Conservation (phyloP, 1,140 invertebrate genomes). For the Lamellibrachia luymesi region DNA sequence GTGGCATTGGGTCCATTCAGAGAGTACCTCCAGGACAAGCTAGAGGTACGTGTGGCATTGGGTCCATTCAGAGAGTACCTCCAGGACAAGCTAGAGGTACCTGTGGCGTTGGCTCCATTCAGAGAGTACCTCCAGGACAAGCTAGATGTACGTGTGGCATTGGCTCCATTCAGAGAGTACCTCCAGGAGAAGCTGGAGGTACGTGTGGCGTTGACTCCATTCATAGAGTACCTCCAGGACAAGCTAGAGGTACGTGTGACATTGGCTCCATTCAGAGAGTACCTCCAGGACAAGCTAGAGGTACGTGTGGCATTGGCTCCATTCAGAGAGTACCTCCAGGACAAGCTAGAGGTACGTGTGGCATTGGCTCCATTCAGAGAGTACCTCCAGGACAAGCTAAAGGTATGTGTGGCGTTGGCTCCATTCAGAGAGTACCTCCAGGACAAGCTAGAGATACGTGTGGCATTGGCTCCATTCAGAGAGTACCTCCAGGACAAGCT, state of each 20-base stretch:
- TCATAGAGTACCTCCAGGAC: constrained; percentile 36
- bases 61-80: constrained; percentile 41
- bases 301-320: constrained; percentile 40
- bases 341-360: constrained; percentile 35
- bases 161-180: constrained; percentile 41
- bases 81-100: constrained; percentile 34
- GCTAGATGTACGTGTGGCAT: constrained; percentile 36
- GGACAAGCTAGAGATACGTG: constrained; percentile 34
- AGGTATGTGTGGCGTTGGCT: constrained; percentile 38
- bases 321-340: constrained; percentile 38
- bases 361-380: constrained; percentile 41
- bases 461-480: constrained; percentile 40
- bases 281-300: constrained; percentile 36
- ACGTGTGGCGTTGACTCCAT: constrained; percentile 38
- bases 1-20: constrained; percentile 40
- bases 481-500: constrained; percentile 34
- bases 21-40: constrained; percentile 34
- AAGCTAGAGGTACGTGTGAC: constrained; percentile 37
- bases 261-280: constrained; percentile 41
- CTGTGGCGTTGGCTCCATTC: constrained; percentile 39
- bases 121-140: constrained; percentile 36
- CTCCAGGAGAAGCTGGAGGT: constrained; percentile 37
- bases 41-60: constrained; percentile 40
- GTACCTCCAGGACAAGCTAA: constrained; percentile 34
- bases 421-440: constrained; percentile 41